Evolutionary conservation across 1,140 invertebrate genomes (phyloP).

Genomic region (Drosophila bocqueti): DNA sequence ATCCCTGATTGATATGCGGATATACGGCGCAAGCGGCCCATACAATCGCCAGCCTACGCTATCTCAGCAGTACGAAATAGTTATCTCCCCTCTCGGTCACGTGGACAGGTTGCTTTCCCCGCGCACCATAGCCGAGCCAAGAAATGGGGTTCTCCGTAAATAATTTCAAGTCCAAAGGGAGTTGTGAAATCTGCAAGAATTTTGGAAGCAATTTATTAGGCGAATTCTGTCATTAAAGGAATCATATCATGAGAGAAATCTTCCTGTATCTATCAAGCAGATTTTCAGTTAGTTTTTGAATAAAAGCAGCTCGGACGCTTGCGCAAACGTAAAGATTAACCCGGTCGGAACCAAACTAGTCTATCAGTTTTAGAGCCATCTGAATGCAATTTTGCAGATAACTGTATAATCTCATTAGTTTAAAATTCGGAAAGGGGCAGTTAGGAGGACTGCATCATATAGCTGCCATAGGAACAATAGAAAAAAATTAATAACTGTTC

Average conservation of each 20-base stretch:
- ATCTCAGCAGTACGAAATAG: background rate
- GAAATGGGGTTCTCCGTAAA: background rate
- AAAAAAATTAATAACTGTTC: too few species aligned
- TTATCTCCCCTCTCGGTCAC: constrained; percentile 17
- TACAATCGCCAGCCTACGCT: background rate
- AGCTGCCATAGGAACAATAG: too few species aligned
- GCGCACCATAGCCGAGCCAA: constrained; percentile 3
- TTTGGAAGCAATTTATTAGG: background rate
- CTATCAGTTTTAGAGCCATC: too few species aligned
- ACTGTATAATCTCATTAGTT: too few species aligned
- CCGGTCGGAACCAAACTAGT: too few species aligned
- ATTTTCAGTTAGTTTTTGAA: background rate
- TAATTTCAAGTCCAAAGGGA: background rate
- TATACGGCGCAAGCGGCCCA: constrained; percentile 14
- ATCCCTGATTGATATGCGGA: constrained; percentile 64
- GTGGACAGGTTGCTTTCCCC: constrained; percentile 25
- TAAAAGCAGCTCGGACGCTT: too few species aligned
- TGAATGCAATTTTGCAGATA: too few species aligned
- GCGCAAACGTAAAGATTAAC: too few species aligned
- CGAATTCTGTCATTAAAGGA: background rate
- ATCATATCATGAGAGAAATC: background rate
- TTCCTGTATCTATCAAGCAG: background rate
- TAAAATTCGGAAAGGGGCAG: too few species aligned
- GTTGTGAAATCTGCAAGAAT: background rate
- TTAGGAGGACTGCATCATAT: too few species aligned